These are phyloP conservation scores for Sternotherus odoratus DNA, from an alignment of 2,797 vertebrate genomes.

Conservation along the genomic window DNA sequence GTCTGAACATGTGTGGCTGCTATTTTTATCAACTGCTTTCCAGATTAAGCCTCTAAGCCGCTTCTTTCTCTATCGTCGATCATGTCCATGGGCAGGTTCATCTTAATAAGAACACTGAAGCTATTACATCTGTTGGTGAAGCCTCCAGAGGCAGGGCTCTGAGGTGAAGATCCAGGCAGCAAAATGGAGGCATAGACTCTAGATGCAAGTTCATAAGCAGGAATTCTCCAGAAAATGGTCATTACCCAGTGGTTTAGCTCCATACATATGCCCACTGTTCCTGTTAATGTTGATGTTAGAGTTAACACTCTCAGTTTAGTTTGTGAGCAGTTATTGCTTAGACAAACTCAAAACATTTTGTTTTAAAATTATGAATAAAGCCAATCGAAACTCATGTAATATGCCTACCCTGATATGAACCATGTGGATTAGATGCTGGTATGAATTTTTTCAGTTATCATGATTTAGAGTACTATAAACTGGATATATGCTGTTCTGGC, in stretches of 20 bases:
- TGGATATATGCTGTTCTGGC: neutral
- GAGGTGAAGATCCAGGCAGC: neutral
- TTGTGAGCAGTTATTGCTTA: constrained; percentile 19
- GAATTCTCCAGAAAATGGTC: neutral
- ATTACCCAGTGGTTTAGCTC: neutral
- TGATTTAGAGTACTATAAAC: neutral
- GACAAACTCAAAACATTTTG: constrained; percentile 34
- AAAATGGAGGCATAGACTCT: neutral
- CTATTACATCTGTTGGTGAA: neutral
- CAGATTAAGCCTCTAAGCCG: neutral
- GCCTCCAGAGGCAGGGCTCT: neutral
- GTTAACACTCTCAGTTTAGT: constrained; percentile 62
- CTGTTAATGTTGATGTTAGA: constrained; percentile 37
- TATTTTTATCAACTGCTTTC: neutral
- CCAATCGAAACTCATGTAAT: neutral
- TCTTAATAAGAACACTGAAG: neutral
- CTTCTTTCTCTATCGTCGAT: neutral
- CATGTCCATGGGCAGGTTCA: neutral
- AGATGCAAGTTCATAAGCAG: neutral
- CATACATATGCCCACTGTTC: neutral
- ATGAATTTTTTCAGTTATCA: neutral
- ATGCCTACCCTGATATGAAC: neutral
- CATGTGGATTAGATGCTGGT: neutral
- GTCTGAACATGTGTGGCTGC: neutral
- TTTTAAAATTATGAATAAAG: constrained; percentile 46